Percentiles rank a stretch among this genome's conserved stretches.
Conservation (phyloP, 2,888 invertebrate species). For the Plebejus anna region DNA sequence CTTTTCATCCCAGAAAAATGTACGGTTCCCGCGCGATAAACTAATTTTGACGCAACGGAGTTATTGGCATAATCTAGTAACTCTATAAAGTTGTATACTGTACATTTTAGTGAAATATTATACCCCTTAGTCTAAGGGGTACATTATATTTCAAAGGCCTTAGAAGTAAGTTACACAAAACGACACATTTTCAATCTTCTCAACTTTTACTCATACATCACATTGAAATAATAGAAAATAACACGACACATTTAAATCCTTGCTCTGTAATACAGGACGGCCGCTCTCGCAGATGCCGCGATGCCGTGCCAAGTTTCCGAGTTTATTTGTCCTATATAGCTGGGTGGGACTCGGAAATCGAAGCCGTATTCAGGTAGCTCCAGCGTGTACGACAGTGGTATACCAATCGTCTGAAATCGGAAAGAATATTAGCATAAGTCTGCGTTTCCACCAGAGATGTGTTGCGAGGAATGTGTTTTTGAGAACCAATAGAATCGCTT, state of each 20-base stretch:
- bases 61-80: too few species aligned
- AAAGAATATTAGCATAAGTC: not conserved
- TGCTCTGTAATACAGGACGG: constrained; percentile 10
- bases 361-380: constrained; percentile 49
- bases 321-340: constrained; percentile 49
- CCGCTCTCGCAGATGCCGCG: constrained; percentile 43
- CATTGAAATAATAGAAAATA: not conserved
- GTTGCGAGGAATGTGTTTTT: too few species aligned
- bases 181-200: not conserved
- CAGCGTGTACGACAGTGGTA: constrained; percentile 51
- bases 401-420: constrained; percentile 43
- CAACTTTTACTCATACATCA: not conserved
- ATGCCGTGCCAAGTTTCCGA: constrained; percentile 53
- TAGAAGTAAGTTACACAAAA: not conserved
- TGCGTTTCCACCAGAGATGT: too few species aligned
- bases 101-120: too few species aligned
- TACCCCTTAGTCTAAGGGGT: too few species aligned
- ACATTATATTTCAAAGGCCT: too few species aligned
- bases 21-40: too few species aligned
- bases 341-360: constrained; percentile 48
- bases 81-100: too few species aligned
- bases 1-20: too few species aligned
- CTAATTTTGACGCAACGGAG: too few species aligned
- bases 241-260: constrained; percentile 2
- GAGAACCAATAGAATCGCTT: too few species aligned